Base-by-base conservation (phyloP, 2,888 invertebrate genomes). In the Brachypalpus laphriformis region DNA sequence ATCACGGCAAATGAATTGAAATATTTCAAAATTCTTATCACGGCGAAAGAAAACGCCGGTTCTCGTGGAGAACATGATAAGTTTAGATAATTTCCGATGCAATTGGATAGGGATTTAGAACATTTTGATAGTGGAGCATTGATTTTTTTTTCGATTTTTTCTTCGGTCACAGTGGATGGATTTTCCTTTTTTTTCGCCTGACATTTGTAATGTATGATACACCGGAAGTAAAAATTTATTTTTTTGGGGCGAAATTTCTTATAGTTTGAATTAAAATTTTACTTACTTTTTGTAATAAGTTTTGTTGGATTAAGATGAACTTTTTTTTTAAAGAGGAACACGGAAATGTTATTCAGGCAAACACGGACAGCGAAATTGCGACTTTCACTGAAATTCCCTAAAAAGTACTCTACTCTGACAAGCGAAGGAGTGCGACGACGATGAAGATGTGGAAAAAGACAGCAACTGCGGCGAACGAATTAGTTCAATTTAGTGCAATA, bases 321-420 rank as follows among this genome's bases (percentile, higher is more conserved):
- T 74, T 78, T 63, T 54, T 25, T 25, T 25, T 25, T 25, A 25
- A 25, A 37, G 63, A 83, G 80, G 80, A 83, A 83, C 83, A 83
- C 83, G 83, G 74, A 80, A 78, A 72, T 51, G 37, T 72, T 77
- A 66, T 56, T 82, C 71, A 56, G 49, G 68, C 74, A 75, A 63
- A 83, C 80, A 83, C 83, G 80, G 68, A 83, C 83, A 80, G 83
- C 57, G 51, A 74, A 83, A 75, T 75, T 75, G 63, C 63, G 70
- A 83, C 83, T 78, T 83, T 57, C 31, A 77, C 65, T 59, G 20
- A 57, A 59, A 59, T 77, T 82, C 77, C 77, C 51, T 2, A 77
- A 77, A 70, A 76, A 83, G 25, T 25, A 57, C 34, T 70, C 18
- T 20, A 25, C 65, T 22, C 56, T 37, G 22, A 11, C 37, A 5